Evolutionary conservation across 2,888 invertebrate genomes (phyloP).

Genomic region (Aspidiotus destructor): DNA sequence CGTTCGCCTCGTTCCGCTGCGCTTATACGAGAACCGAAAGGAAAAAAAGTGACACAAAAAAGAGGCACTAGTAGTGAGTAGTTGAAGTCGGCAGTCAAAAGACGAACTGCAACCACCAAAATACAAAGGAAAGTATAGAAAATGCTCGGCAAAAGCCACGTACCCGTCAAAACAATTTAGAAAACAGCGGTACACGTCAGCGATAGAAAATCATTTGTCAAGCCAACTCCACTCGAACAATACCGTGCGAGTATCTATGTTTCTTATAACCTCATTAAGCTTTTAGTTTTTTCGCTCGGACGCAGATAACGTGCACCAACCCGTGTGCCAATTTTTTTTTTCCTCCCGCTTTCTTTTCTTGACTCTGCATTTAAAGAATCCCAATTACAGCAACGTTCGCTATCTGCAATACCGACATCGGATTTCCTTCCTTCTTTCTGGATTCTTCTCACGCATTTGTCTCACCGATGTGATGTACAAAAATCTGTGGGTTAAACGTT

Average conservation of each 20-base stretch:
- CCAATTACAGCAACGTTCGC: too few species aligned
- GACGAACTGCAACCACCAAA: neutral
- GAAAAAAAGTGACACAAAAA: conserved; percentile 3
- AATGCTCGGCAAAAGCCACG: conserved; percentile 4
- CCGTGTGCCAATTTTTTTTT: too few species aligned
- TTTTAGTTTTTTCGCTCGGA: neutral
- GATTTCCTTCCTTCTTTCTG: too few species aligned
- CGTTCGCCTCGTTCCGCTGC: neutral
- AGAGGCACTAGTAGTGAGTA: neutral
- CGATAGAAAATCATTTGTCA: conserved; percentile 15
- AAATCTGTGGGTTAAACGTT: too few species aligned
- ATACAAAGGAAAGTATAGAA: conserved; percentile 3
- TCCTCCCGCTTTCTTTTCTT: too few species aligned
- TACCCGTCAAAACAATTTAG: conserved; percentile 16
- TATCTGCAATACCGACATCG: too few species aligned
- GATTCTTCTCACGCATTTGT: too few species aligned
- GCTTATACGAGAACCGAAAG: neutral
- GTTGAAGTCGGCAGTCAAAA: neutral
- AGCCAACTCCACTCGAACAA: conserved; percentile 5
- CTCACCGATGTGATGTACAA: too few species aligned
- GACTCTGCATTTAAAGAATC: too few species aligned
- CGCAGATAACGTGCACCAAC: neutral
- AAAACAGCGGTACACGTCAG: conserved; percentile 14
- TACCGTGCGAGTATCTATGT: neutral
- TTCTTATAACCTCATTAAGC: conserved; percentile 4